Evolutionary conservation across 2,797 vertebrate genomes (phyloP), one percentile per base, ranked within the genome.

Genomic region (Scleropages formosus): DNA sequence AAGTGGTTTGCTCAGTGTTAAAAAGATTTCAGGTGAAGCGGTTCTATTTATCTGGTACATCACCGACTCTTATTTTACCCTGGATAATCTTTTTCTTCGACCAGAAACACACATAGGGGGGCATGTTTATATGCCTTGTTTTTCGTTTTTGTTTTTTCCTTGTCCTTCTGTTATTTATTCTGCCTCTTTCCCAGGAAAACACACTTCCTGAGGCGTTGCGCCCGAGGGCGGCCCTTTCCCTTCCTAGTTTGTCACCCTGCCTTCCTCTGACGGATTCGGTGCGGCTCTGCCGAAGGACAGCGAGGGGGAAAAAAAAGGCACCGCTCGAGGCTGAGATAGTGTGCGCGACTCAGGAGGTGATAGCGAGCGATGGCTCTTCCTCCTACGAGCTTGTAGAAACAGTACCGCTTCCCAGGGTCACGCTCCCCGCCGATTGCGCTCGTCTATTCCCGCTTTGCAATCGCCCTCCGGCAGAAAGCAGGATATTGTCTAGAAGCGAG

Each of bases 151-250:
- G 39, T 49, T 15, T 74, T 49, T 15, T 66, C 31, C 24, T 73
- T 59, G 16, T 44, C 13, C 39, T 71, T 27, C 18, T 26, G 39
- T 24, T 46, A 27, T 31, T 75, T 56, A 62, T 58, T 13, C 44
- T 62, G n/a, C 20, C 39, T 18, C 24, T 49, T n/a, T 60, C 73
- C 75, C 46, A 77, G 77, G 79, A 69, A 51, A 76, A 22, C 65
- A 81, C 75, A 80, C 89, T 91, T 92, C 89, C 80, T 72, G 88
- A 85, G 79, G 86, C 85, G 86, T 88, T 89, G 85, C 85, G 86
- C 84, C 82, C 84, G 62, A 75, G 78, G 71, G 81, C 72, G 81
- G 68, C 84, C 84, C 85, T 82, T 88, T 39, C 77, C 77, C 78
- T 31, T 82, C 74, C 68, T 77, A 82, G 78, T 85, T 87, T 90